Base-by-base conservation (phyloP, 2,888 invertebrate species). In the Latrodectus elegans region DNA sequence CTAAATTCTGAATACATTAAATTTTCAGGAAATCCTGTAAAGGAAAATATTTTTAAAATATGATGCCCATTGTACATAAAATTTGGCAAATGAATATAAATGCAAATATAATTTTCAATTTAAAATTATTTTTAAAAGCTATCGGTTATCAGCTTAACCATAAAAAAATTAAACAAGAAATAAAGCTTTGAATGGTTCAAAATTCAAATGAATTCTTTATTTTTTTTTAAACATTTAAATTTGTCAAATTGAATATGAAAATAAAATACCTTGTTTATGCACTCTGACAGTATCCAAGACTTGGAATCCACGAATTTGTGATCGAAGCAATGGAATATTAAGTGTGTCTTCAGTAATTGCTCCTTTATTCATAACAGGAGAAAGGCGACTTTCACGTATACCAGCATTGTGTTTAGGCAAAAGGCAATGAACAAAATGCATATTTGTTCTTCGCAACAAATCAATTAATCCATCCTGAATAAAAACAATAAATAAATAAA, bases 251-350 rank as follows among this genome's bases (percentile, higher is more conserved):
- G 38, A 38, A 38, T 38, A 38, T 38, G 38, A 38, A 38, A 38
- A 38, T 38, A 38, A 38, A 38, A 79, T 89, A 93, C 93, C 98
- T 92, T 97, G 96, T 91, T 98, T 97, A 93, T 97, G 96, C 88
- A 98, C 93, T 38, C 98, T 94, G 1, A 97, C 95, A 0, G 97
- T 95, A 90, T 98, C 97, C 90, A 98, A 93, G 79, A 98, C 94
- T 94, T 98, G 97, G 90, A 96, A 95, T 51, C 98, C 97, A 90
- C 98, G 95, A 91, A 98, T 94, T 96, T 97, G 97, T 89, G 96
- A 96, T 90, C 97, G 93, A 73, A 98, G 93, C 86, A 98, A 94
- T 82, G 98, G 97, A 90, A 98, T 95, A 92, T 97, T 97, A 89
- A 98, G 94, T 77, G 94, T 91, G 89, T 90, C 91, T 90, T 90